A percentile compares a stretch with the other conserved stretches of the same genome.
These are phyloP conservation scores for Eonycteris spelaea DNA, from an alignment of 2,113 vertebrate genomes.

Conservation along the genomic window DNA sequence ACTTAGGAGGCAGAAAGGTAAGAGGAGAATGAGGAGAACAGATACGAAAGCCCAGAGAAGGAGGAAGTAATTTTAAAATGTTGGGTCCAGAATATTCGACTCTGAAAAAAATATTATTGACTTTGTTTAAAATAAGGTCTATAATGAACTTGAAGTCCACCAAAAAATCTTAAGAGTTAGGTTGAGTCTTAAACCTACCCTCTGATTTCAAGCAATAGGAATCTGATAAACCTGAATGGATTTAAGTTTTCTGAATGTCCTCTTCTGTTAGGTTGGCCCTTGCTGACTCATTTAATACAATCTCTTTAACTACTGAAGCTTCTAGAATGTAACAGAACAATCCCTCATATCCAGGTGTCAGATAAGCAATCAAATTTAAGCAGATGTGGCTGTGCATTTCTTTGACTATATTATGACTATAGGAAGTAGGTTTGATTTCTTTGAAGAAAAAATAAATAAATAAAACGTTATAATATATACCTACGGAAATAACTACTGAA, in stretches of 20 bases:
- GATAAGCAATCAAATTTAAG: neutral
- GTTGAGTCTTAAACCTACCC: neutral
- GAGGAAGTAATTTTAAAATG: neutral
- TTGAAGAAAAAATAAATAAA: neutral
- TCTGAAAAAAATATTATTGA: neutral
- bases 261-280: neutral
- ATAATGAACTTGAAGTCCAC: neutral
- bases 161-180: neutral
- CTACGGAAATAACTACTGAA: neutral
- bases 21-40: neutral
- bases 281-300: neutral
- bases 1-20: neutral
- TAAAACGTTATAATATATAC: neutral
- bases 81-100: neutral
- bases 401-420: neutral
- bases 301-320: neutral
- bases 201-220: neutral
- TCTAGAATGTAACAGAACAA: neutral
- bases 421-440: neutral
- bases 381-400: neutral
- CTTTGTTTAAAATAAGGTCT: neutral
- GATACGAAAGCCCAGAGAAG: neutral
- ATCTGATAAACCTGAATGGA: neutral
- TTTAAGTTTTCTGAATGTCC: neutral
- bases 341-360: neutral